Evolutionary conservation across 2,113 vertebrate genomes (phyloP).

Genomic region (Rana temporaria): DNA sequence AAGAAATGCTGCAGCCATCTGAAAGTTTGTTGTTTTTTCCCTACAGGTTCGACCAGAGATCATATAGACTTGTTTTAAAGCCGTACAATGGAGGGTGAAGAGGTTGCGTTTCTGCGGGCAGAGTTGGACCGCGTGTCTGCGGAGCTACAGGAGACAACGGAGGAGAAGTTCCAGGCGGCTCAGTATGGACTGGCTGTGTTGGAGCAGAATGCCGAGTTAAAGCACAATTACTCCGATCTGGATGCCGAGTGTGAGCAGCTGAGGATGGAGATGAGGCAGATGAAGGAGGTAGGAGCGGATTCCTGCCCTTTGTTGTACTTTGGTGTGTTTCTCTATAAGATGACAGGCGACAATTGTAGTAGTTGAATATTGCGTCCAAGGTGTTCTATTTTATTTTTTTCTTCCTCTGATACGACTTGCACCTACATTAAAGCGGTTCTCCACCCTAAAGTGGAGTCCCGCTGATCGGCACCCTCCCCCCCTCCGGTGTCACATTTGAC

Average conservation of each 20-base stretch:
- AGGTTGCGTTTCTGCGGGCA: conserved; percentile 65
- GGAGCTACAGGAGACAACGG: conserved; percentile 82
- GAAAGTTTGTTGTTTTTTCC: neutral
- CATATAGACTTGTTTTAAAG: neutral
- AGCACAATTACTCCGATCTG: conserved; percentile 74
- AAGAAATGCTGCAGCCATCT: neutral
- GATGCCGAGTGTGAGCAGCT: conserved; percentile 79
- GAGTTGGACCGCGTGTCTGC: conserved; percentile 77
- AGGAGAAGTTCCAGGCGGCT: conserved; percentile 83
- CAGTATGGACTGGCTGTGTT: conserved; percentile 83
- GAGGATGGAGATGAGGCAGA: conserved; percentile 75
- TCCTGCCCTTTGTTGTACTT: no score
- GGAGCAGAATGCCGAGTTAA: conserved; percentile 80
- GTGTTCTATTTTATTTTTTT: no score
- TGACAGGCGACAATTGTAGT: no score
- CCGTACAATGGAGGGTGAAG: conserved; percentile 1
- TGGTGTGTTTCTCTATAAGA: no score
- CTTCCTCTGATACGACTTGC: no score
- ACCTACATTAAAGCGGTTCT: no score
- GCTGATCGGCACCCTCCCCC: no score
- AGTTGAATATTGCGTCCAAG: no score
- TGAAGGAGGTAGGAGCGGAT: conserved; percentile 74
- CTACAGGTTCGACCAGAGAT: neutral
- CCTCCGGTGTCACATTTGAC: no score
- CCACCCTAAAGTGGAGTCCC: no score